phyloP scores from a whole-genome alignment of 2,888 invertebrate species.

The Trichopria drosophilae region DNA sequence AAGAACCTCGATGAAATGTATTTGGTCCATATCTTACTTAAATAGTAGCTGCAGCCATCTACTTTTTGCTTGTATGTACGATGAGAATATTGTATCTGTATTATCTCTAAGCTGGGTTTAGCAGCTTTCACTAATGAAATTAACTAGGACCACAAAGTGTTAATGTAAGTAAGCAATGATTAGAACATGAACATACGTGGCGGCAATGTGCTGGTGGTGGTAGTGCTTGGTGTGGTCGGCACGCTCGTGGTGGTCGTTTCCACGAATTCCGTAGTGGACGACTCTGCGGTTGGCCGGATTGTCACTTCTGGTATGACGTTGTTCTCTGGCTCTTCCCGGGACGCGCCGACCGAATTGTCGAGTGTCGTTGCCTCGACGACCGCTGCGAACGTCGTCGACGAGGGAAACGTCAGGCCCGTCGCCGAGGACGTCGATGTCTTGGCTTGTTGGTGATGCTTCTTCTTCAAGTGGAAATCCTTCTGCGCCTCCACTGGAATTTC shows the following conservation, averaged over 20 bases:
- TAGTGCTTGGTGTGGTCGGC: slow-evolving; percentile 51
- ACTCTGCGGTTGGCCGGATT: slow-evolving; percentile 41
- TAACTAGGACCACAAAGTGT: neutral
- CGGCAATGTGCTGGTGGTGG: slow-evolving; percentile 56
- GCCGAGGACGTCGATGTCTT: slow-evolving; percentile 49
- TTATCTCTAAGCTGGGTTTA: no score
- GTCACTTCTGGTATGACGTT: slow-evolving; percentile 54
- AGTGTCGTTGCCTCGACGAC: slow-evolving; percentile 59
- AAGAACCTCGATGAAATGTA: no score
- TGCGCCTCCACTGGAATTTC: slow-evolving; percentile 77
- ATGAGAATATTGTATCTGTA: no score
- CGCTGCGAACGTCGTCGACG: slow-evolving; percentile 57
- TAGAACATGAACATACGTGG: slow-evolving; percentile 57
- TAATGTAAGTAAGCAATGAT: neutral
- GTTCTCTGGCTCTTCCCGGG: slow-evolving; percentile 40
- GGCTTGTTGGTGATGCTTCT: slow-evolving; percentile 51
- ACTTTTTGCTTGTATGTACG: no score
- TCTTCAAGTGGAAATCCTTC: slow-evolving; percentile 77
- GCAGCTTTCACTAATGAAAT: neutral
- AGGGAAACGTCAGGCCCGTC: slow-evolving; percentile 57
- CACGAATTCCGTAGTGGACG: slow-evolving; percentile 41
- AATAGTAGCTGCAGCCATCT: no score
- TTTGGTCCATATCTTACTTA: no score
- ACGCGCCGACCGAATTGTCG: slow-evolving; percentile 57
- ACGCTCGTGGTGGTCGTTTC: slow-evolving; percentile 51